These are phyloP conservation scores for Heterocephalus glaber DNA, from an alignment of 2,113 vertebrate genomes.

Conservation along the genomic window DNA sequence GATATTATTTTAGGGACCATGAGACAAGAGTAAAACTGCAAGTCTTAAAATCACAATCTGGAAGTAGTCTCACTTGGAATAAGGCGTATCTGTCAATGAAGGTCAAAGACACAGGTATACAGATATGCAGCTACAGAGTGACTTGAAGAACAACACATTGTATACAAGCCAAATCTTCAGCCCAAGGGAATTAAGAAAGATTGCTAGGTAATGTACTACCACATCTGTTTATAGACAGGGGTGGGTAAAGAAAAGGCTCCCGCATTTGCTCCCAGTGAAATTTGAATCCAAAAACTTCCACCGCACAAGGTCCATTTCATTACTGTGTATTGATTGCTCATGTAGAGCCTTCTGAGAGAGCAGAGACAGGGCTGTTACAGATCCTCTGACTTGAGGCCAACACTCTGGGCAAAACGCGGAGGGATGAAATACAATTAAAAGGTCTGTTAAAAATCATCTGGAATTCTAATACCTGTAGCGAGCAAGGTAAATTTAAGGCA, in stretches of 20 bases:
- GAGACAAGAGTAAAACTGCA: background rate
- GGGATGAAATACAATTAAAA: constrained; percentile 49
- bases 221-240: constrained; percentile 65
- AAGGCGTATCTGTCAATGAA: background rate
- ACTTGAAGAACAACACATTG: constrained; percentile 60
- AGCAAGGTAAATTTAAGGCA: constrained; percentile 51
- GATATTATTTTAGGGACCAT: constrained; percentile 3
- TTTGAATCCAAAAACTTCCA: constrained; percentile 73
- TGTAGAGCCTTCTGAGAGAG: constrained; percentile 49
- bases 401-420: background rate
- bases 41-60: constrained; percentile 7
- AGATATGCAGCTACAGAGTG: constrained; percentile 40
- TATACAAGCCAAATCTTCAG: constrained; percentile 43
- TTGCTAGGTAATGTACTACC: constrained; percentile 50
- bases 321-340: constrained; percentile 15
- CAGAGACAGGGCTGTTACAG: background rate
- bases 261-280: constrained; percentile 70
- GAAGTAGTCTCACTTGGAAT: constrained; percentile 38
- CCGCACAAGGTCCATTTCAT: constrained; percentile 63
- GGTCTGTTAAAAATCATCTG: constrained; percentile 10
- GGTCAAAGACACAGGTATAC: background rate
- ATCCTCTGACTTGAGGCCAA: constrained; percentile 47
- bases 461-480: constrained; percentile 50
- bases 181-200: constrained; percentile 75
- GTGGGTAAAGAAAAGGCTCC: constrained; percentile 62